Evolutionary conservation across 2,888 invertebrate species (phyloP).

Genomic region (Acleris sparsana): DNA sequence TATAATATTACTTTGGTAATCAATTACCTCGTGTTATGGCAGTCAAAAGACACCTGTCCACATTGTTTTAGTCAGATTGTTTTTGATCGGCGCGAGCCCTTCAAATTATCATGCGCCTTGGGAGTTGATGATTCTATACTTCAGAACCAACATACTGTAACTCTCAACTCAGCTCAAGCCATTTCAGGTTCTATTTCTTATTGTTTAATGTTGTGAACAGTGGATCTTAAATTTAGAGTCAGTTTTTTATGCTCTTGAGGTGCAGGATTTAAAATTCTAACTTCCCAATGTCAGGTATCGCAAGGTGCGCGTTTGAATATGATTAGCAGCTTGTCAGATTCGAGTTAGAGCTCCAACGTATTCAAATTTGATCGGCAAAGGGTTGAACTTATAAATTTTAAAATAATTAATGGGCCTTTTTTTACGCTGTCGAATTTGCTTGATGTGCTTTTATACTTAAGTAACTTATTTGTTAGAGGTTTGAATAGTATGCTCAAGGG

Average conservation of each 20-base stretch:
- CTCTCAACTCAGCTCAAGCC: too few species aligned
- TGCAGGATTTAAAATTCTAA: slow-evolving; percentile 72
- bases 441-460: not conserved
- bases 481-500: too few species aligned
- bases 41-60: slow-evolving; percentile 50
- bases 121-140: slow-evolving; percentile 41
- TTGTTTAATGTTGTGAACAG: too few species aligned
- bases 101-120: slow-evolving; percentile 65
- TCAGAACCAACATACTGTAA: too few species aligned
- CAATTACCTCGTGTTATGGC: slow-evolving; percentile 21
- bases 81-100: slow-evolving; percentile 62
- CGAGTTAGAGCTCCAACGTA: slow-evolving; percentile 73
- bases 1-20: slow-evolving; percentile 13
- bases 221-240: too few species aligned
- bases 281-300: slow-evolving; percentile 65
- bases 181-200: too few species aligned
- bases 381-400: slow-evolving; percentile 63
- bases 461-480: not conserved
- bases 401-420: slow-evolving; percentile 49
- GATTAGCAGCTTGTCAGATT: slow-evolving; percentile 83
- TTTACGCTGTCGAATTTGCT: slow-evolving; percentile 25
- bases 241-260: too few species aligned
- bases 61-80: slow-evolving; percentile 64
- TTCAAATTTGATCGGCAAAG: slow-evolving; percentile 73
- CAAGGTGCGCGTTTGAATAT: slow-evolving; percentile 81